phyloP scores from a whole-genome alignment of 1,140 invertebrate species.

The Teleopsis dalmanni region DNA sequence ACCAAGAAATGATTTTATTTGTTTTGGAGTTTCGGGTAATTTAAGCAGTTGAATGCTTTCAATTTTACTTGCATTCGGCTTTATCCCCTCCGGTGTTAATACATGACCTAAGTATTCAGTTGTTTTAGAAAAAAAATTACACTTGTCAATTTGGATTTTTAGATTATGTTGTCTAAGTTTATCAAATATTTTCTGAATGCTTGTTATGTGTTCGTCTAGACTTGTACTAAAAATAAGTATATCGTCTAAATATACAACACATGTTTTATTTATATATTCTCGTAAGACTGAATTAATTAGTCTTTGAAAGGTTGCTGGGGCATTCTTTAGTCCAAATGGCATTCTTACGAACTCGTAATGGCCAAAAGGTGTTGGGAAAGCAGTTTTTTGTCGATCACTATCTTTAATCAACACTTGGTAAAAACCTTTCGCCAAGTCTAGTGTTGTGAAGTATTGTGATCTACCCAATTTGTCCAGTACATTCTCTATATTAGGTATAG shows the following conservation, averaged over 20 bases:
- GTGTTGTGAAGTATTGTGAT: slow-evolving; percentile 25
- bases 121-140: slow-evolving; percentile 41
- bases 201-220: slow-evolving; percentile 12
- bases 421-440: slow-evolving; percentile 32
- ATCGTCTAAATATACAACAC: slow-evolving; percentile 17
- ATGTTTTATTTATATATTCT: slow-evolving; percentile 10
- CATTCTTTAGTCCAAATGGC: slow-evolving; percentile 17
- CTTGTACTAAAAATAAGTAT: slow-evolving; percentile 18
- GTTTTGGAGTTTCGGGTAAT: neutral
- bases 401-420: slow-evolving; percentile 22
- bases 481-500: slow-evolving; percentile 47
- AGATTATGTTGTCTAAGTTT: slow-evolving; percentile 17
- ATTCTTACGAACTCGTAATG: slow-evolving; percentile 11
- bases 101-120: slow-evolving; percentile 2
- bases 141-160: slow-evolving; percentile 46
- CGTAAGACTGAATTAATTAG: slow-evolving; percentile 8
- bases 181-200: slow-evolving; percentile 1
- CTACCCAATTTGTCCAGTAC: slow-evolving; percentile 31
- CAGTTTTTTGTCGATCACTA: slow-evolving; percentile 18
- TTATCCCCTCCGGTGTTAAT: neutral
- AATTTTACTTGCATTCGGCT: neutral
- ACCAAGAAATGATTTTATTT: neutral
- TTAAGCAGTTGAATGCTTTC: neutral
- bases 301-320: slow-evolving; percentile 14
- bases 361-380: slow-evolving; percentile 16